phyloP scores from a whole-genome alignment of 1,140 invertebrate species.

The Aleiodes sp. region DNA sequence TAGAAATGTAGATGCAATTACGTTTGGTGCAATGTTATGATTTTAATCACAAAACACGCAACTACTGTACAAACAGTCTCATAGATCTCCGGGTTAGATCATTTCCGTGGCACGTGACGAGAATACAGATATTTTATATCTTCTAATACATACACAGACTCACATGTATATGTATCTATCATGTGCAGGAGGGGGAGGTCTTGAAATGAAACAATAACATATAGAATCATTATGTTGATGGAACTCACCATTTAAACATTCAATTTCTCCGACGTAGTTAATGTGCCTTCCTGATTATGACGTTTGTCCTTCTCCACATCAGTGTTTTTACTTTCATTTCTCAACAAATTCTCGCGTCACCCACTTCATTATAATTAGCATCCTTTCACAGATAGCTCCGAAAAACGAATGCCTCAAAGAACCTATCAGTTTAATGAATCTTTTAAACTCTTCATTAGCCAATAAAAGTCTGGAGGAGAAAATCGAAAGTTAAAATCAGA shows the following conservation, averaged over 20 bases:
- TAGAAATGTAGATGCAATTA: not conserved
- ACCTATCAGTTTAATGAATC: too few relatives aligned
- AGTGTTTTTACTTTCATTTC: not conserved
- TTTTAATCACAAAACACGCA: constrained; percentile 26
- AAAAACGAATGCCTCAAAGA: too few relatives aligned
- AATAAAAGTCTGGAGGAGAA: not conserved
- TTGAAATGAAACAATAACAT: not conserved
- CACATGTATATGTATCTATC: too few relatives aligned
- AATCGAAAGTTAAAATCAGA: not conserved
- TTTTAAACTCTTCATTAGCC: not conserved
- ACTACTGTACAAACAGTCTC: constrained; percentile 12
- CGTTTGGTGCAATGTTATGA: not conserved
- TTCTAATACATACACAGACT: not conserved
- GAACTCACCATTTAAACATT: not conserved
- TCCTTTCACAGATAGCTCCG: not conserved
- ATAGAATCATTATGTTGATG: not conserved
- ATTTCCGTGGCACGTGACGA: constrained; percentile 32
- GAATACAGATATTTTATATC: constrained; percentile 10
- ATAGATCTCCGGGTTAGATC: constrained; percentile 31
- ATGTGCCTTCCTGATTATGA: too few relatives aligned
- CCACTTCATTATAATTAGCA: not conserved
- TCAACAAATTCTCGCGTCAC: not conserved
- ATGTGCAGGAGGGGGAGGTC: too few relatives aligned
- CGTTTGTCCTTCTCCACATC: not conserved
- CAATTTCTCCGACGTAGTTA: not conserved